Conservation (phyloP, 2,888 invertebrate species). For the Loripinus fragilis region DNA sequence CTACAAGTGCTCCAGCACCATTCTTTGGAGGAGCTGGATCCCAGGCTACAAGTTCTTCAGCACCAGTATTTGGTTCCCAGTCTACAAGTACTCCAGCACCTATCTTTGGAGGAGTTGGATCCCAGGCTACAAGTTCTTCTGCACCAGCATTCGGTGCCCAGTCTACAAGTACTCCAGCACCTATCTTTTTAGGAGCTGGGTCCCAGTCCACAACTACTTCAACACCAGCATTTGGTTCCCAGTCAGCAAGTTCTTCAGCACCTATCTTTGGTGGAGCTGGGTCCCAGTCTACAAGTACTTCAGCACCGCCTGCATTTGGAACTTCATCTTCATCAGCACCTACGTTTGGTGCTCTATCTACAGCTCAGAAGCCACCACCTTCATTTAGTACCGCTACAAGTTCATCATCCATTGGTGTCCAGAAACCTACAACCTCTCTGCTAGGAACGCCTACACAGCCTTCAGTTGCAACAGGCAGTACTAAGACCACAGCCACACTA, state of each 20-base stretch:
- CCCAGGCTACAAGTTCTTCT: neutral
- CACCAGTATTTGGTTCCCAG: constrained; percentile 2
- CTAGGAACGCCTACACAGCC: constrained; percentile 7
- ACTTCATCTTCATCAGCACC: neutral
- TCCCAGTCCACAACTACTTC: neutral
- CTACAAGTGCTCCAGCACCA: neutral
- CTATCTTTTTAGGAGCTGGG: neutral
- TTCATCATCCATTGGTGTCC: neutral
- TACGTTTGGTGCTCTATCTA: neutral
- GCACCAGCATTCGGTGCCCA: neutral
- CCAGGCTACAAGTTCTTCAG: neutral
- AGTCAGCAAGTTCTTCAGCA: constrained; percentile 1
- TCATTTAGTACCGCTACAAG: constrained; percentile 3
- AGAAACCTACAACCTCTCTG: neutral
- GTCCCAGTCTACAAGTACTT: neutral
- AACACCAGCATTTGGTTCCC: neutral
- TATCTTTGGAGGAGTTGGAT: neutral
- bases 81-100: neutral
- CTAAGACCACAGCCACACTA: neutral
- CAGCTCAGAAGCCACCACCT: neutral
- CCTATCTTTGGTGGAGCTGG: neutral
- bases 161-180: neutral
- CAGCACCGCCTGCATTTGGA: neutral
- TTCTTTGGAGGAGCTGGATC: neutral
- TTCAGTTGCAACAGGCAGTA: neutral